phyloP scores from a whole-genome alignment of 23 tunicate species.

The Phallusia fumigata region DNA sequence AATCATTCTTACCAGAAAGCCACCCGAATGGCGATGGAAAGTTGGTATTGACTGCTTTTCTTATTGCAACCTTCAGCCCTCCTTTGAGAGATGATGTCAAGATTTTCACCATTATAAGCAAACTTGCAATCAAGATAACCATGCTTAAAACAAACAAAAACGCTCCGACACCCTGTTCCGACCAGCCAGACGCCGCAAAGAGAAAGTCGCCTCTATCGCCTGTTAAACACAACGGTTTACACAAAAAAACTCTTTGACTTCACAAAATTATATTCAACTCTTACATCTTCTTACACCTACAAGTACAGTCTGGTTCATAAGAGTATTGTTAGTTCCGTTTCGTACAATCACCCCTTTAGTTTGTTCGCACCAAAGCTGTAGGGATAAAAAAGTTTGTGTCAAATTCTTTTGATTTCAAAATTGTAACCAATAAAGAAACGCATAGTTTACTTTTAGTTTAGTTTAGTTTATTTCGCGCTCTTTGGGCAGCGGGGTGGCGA shows the following conservation, averaged over 20 bases:
- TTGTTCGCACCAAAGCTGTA: background rate
- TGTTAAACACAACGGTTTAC: background rate
- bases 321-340: background rate
- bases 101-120: constrained; percentile 59
- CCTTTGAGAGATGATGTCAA: constrained; percentile 54
- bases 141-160: constrained; percentile 36
- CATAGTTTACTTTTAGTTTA: too few species aligned
- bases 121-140: constrained; percentile 34
- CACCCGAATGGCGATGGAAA: constrained; percentile 64
- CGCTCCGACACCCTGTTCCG: constrained; percentile 48
- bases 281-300: constrained; percentile 28
- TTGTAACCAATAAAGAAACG: too few species aligned
- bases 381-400: background rate
- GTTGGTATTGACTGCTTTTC: constrained; percentile 53
- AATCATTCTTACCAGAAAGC: constrained; percentile 40
- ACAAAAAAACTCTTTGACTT: background rate
- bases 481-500: too few species aligned
- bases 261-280: background rate
- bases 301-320: background rate
- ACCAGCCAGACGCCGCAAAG: constrained; percentile 53
- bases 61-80: constrained; percentile 24
- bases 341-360: background rate
- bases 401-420: too few species aligned
- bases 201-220: constrained; percentile 54
- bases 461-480: too few species aligned